These are phyloP conservation scores for Pangasius djambal DNA, from an alignment of 2,797 vertebrate genomes.

Conservation along the genomic window DNA sequence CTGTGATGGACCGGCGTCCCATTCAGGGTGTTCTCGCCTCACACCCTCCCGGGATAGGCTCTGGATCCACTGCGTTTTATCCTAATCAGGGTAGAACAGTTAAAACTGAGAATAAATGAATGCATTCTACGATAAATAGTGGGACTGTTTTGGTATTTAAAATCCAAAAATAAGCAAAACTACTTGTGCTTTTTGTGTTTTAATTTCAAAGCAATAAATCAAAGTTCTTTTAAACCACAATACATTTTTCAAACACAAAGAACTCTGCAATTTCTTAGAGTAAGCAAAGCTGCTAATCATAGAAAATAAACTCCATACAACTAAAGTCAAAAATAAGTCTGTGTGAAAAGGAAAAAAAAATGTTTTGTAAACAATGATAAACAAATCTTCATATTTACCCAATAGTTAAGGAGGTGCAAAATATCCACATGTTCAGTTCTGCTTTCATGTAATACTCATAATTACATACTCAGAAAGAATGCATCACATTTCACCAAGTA, in stretches of 20 bases:
- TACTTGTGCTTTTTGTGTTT: slow-evolving; percentile 44
- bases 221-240: slow-evolving; percentile 59
- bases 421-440: slow-evolving; percentile 54
- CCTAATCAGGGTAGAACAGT: not conserved
- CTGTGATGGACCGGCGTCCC: not conserved
- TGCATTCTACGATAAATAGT: not conserved
- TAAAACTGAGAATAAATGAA: not conserved
- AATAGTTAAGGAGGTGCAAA: slow-evolving; percentile 62
- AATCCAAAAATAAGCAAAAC: slow-evolving; percentile 7
- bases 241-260: slow-evolving; percentile 58
- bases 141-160: not conserved
- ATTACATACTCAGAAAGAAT: slow-evolving; percentile 50
- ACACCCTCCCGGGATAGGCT: not conserved
- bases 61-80: not conserved
- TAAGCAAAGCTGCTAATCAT: slow-evolving; percentile 55
- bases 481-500: slow-evolving; percentile 52
- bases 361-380: slow-evolving; percentile 61
- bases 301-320: slow-evolving; percentile 56
- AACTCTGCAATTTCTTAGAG: slow-evolving; percentile 51
- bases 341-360: slow-evolving; percentile 52
- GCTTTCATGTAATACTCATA: slow-evolving; percentile 56
- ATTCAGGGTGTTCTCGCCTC: not conserved
- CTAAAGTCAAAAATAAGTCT: slow-evolving; percentile 58
- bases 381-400: slow-evolving; percentile 62
- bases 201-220: slow-evolving; percentile 63